A percentile compares a stretch with the other conserved stretches of the same genome.
phyloP scores from a whole-genome alignment of 2,113 vertebrate species.

The Thamnaconus septentrionalis region DNA sequence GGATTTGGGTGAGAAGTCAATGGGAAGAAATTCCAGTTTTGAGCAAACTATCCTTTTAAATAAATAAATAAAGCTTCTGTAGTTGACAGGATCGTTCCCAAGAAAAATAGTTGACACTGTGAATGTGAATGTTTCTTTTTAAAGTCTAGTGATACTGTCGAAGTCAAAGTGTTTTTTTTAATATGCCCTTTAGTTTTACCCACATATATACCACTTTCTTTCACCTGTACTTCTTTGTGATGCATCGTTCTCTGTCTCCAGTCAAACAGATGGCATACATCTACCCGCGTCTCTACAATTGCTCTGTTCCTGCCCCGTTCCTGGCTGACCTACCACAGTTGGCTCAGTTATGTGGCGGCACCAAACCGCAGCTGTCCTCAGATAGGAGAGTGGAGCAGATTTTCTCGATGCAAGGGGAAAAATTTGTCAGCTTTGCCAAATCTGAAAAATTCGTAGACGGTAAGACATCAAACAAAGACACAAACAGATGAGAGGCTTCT shows the following conservation, averaged over 20 bases:
- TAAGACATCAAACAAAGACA: conserved; percentile 61
- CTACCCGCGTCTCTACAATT: conserved; percentile 87
- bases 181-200: too few relatives aligned
- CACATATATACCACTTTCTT: neutral
- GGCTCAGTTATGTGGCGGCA: conserved; percentile 75
- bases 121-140: too few relatives aligned
- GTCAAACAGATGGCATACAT: conserved; percentile 82
- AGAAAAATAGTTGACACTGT: too few relatives aligned
- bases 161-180: too few relatives aligned
- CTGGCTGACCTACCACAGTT: conserved; percentile 74
- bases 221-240: conserved; percentile 6
- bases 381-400: conserved; percentile 67
- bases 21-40: too few relatives aligned
- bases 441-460: conserved; percentile 83
- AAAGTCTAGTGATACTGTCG: too few relatives aligned
- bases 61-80: too few relatives aligned
- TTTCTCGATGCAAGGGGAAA: conserved; percentile 77
- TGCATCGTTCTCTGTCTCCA: conserved; percentile 48
- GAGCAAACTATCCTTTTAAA: too few relatives aligned
- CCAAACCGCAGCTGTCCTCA: conserved; percentile 52
- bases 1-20: too few relatives aligned
- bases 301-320: conserved; percentile 81
- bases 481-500: too few relatives aligned
- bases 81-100: too few relatives aligned
- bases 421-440: conserved; percentile 88